Evolutionary conservation across 2,888 invertebrate species (phyloP), one percentile per base, ranked within the genome.

Genomic region (Dryobota labecula): DNA sequence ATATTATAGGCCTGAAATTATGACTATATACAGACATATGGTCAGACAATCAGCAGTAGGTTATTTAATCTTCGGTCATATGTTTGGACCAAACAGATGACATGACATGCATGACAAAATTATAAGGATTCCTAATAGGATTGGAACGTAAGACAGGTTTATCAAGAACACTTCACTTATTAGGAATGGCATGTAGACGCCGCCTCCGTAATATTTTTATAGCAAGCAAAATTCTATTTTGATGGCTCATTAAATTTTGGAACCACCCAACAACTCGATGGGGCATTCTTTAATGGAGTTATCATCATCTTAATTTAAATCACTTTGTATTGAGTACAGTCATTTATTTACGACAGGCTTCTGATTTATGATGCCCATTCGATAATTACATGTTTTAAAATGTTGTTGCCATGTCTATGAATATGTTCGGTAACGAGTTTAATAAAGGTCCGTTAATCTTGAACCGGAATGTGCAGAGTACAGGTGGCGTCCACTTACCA

Each of bases 341-440:
- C 68, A 84, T 84, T 68, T 80, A 79, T 80, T 80, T 66, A 80
- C 62, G 70, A 69, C 84, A 80, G 30, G 65, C 65, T 75, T 66
- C 56, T 80, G 84, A 84, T 84, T 80, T 80, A 80, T 84, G 81
- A 80, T 84, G 56, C 54, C 33, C 56, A 62, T 66, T 71, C 63
- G 47, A 73, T 82, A 78, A 82, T 82, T 82, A 77, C 62, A 73
- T 78, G 86, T 89, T 90, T 86, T 68, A 76, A 81, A 77, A 70
- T 84, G 84, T 87, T 88, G 88, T 84, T 86, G 88, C 83, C 69
- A 80, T 73, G 82, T 82, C 79, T 86, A 90, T 92, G 90, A 92
- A 91, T 92, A 92, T 88, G 90, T 92, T 91, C 88, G 90, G 90
- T 92, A 93, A 94, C 93, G 88, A 94, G 92, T 93, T 92, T 90